Conservation (phyloP, 2,888 invertebrate species). For the Mythimna loreyi region DNA sequence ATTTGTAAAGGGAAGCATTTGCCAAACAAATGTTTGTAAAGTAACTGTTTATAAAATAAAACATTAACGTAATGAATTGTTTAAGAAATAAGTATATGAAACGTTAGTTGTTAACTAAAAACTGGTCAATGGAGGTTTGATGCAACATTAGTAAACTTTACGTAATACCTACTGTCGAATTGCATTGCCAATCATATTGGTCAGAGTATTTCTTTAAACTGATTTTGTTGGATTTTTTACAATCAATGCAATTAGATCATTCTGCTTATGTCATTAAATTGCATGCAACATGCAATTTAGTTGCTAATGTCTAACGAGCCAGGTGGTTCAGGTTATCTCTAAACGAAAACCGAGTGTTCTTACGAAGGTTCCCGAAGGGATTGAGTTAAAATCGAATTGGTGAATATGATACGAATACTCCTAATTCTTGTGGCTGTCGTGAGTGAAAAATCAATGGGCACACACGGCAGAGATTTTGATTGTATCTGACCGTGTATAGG, state of each 20-base stretch:
- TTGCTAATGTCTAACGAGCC: no score
- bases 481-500: background rate
- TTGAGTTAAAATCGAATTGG: background rate
- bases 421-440: background rate
- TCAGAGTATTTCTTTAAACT: no score
- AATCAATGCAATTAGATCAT: constrained; percentile 14
- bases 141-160: constrained; percentile 1
- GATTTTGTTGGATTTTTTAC: background rate
- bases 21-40: no score
- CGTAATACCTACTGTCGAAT: constrained; percentile 16
- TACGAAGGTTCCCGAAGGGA: background rate
- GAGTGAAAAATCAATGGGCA: background rate
- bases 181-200: constrained; percentile 33
- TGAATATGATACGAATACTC: constrained; percentile 2
- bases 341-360: background rate
- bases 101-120: no score
- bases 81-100: no score
- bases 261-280: constrained; percentile 11
- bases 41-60: no score
- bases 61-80: no score
- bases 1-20: no score
- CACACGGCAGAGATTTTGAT: background rate
- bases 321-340: background rate
- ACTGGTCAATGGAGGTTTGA: no score
- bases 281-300: constrained; percentile 10